A percentile compares a stretch with the other conserved stretches of the same genome.
These are phyloP conservation scores for Mylabris phalerata DNA, from an alignment of 1,140 invertebrate species.

Conservation along the genomic window DNA sequence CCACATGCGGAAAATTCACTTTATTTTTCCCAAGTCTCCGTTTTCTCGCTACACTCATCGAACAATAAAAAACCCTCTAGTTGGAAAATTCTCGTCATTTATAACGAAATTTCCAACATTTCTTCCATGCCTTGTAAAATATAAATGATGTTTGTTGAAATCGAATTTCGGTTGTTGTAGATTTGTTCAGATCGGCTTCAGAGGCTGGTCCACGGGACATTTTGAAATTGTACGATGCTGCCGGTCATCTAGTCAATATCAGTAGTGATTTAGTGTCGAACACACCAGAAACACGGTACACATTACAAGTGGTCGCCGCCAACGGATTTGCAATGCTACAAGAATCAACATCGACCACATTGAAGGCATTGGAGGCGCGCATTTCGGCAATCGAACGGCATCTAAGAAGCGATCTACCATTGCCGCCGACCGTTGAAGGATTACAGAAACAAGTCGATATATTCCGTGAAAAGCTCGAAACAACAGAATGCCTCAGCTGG, in stretches of 20 bases:
- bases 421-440: conserved; percentile 52
- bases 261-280: conserved; percentile 54
- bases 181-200: conserved; percentile 54
- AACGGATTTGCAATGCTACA: conserved; percentile 39
- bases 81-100: too few relatives aligned
- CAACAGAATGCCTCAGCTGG: conserved; percentile 64
- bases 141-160: too few relatives aligned
- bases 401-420: conserved; percentile 47
- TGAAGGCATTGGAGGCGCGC: conserved; percentile 48
- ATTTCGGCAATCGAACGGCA: conserved; percentile 55
- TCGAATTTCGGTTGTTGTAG: conserved; percentile 39
- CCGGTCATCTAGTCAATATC: conserved; percentile 60
- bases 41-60: too few relatives aligned
- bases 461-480: conserved; percentile 61
- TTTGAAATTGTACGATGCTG: conserved; percentile 53
- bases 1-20: too few relatives aligned
- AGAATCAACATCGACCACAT: conserved; percentile 30
- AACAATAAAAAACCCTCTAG: too few relatives aligned
- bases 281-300: conserved; percentile 46
- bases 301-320: conserved; percentile 44
- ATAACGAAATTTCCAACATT: too few relatives aligned
- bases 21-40: too few relatives aligned
- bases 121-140: too few relatives aligned
- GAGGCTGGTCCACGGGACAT: conserved; percentile 57
- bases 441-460: conserved; percentile 57